Evolutionary conservation across 2,797 vertebrate species (phyloP).

Genomic region (Taenioides sp.): DNA sequence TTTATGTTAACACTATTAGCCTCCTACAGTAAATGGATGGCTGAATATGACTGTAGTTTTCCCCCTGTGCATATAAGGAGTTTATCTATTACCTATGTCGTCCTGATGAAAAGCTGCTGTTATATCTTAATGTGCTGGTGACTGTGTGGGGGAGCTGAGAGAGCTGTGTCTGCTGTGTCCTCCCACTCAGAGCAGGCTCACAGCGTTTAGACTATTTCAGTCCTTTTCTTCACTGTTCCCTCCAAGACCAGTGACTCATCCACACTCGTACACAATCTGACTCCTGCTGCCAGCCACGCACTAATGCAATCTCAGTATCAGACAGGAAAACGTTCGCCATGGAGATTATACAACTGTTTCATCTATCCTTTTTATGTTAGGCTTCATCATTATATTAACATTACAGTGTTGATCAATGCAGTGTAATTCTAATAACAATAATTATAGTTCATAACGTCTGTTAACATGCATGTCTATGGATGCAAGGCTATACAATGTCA

Average conservation of each 20-base stretch:
- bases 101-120: neutral
- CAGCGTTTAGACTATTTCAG: conserved; percentile 68
- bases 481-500: no score
- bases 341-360: conserved; percentile 4
- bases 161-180: conserved; percentile 58
- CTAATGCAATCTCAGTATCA: conserved; percentile 18
- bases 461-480: no score
- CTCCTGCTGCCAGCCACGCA: conserved; percentile 27
- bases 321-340: neutral
- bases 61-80: neutral
- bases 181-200: conserved; percentile 63
- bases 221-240: conserved; percentile 58
- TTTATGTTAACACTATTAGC: no score
- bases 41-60: neutral
- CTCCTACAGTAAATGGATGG: neutral
- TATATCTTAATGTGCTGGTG: conserved; percentile 32
- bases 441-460: neutral
- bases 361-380: neutral
- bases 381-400: neutral
- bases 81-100: neutral
- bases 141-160: conserved; percentile 51
- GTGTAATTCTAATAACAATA: neutral
- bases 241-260: conserved; percentile 59
- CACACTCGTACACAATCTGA: conserved; percentile 43
- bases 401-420: neutral